Evolutionary conservation across 2,797 vertebrate species (phyloP).

Genomic region (Coranthus polyacanthus): DNA sequence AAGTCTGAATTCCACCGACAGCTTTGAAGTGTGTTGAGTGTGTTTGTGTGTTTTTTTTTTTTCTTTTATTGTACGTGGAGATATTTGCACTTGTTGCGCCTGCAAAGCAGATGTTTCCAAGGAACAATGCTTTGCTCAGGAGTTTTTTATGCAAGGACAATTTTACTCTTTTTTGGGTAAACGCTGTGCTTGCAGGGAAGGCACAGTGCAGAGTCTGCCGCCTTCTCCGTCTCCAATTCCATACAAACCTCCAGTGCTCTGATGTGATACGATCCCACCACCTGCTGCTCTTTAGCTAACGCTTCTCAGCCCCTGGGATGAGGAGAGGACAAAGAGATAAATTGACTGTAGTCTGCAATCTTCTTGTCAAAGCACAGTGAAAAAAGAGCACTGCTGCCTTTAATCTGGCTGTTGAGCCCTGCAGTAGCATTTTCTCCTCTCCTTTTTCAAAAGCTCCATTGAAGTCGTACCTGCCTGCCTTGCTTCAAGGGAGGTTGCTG

Average conservation of each 20-base stretch:
- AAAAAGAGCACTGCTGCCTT: slow-evolving; percentile 68
- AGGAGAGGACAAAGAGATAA: slow-evolving; percentile 71
- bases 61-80: slow-evolving; percentile 59
- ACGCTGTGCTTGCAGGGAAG: not conserved
- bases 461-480: slow-evolving; percentile 68
- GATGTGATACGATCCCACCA: slow-evolving; percentile 48
- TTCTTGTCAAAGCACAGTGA: slow-evolving; percentile 76
- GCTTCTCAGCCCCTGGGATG: slow-evolving; percentile 41
- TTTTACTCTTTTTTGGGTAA: not conserved
- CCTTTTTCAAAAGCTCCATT: slow-evolving; percentile 66
- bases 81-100: slow-evolving; percentile 77
- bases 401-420: slow-evolving; percentile 73
- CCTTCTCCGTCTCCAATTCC: not conserved
- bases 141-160: slow-evolving; percentile 25
- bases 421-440: slow-evolving; percentile 54
- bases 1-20: slow-evolving; percentile 74
- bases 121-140: slow-evolving; percentile 43
- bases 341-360: slow-evolving; percentile 76
- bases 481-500: slow-evolving; percentile 68
- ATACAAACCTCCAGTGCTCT: not conserved
- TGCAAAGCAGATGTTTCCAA: slow-evolving; percentile 78
- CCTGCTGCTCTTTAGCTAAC: slow-evolving; percentile 44
- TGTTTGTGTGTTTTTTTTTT: slow-evolving; percentile 53
- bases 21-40: slow-evolving; percentile 79
- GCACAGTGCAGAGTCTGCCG: no score